Base-by-base conservation (phyloP, 2,113 vertebrate species). In the Panthera tigris region DNA sequence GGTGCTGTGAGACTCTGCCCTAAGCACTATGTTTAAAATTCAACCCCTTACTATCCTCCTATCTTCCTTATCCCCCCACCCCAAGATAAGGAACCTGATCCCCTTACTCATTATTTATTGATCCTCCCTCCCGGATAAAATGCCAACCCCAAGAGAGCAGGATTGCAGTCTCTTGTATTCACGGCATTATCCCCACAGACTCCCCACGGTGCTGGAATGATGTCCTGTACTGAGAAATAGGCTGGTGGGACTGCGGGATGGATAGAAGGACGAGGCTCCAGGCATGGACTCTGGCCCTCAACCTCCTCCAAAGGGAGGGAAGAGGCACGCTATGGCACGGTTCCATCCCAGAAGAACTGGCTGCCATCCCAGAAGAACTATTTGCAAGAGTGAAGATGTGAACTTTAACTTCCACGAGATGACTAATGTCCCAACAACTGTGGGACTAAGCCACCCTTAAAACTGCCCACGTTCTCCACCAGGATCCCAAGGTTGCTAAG, bases 371-470 rank as follows among this genome's bases (percentile, higher is more conserved):
- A 41, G 21, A 33, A 48, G 29, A 82, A n/a, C 15, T 4, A 14
- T 9, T 41, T 2, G 4, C 68, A 84, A 65, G 69, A 91, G 5
- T 25, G 63, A 76, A 31, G 78, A 36, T 50, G 7, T 89, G 76
- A 55, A 83, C 21, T 52, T 89, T 36, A 89, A 89, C 50, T 66
- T 78, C 31, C 71, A 52, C 3, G 10, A 93, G 66, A 69, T 96
- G 92, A 93, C 45, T 21, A 7, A 95, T 82, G 86, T 52, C 15
- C 48, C 83, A 89, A 52, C 82, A 92, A 91, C 78, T 31, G 33
- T 48, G 81, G 73, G n/a, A 57, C 41, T 16, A 88, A 84, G 89
- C 73, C 25, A 57, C 63, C 4, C 61, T 79, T 29, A 84, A 63
- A 65, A 84, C 61, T 45, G 61, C 48, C 48, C 55, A 79, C 5